These are phyloP conservation scores for Iguana delicatissima DNA, from an alignment of 2,797 vertebrate species.

Conservation along the genomic window DNA sequence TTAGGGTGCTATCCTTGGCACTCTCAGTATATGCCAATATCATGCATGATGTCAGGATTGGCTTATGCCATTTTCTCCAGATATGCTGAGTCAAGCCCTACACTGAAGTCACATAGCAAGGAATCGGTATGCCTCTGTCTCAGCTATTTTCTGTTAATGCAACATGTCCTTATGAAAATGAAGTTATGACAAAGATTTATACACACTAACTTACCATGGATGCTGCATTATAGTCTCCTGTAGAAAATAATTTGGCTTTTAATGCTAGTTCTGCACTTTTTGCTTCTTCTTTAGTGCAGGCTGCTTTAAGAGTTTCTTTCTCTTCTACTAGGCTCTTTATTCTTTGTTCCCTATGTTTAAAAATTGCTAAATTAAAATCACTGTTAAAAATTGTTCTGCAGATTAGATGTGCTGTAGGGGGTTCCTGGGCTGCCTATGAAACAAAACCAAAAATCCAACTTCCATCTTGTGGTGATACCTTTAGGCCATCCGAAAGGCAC, in stretches of 20 bases:
- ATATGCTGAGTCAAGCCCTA: background rate
- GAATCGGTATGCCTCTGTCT: background rate
- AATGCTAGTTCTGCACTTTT: constrained; percentile 72
- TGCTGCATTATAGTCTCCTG: constrained; percentile 72
- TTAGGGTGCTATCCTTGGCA: background rate
- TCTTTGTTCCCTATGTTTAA: constrained; percentile 67
- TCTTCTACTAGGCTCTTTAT: constrained; percentile 66
- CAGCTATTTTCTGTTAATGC: background rate
- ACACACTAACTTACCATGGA: constrained; percentile 70
- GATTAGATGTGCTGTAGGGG: background rate
- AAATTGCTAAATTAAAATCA: constrained; percentile 12
- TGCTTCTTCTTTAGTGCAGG: constrained; percentile 73
- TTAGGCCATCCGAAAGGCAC: too few species aligned
- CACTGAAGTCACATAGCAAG: background rate
- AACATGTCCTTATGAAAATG: background rate
- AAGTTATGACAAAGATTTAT: background rate
- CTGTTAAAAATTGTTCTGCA: background rate
- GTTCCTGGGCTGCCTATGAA: background rate
- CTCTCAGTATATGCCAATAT: background rate
- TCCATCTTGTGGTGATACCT: too few species aligned
- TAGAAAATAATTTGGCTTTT: constrained; percentile 75
- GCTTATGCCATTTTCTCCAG: background rate
- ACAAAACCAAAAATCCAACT: too few species aligned
- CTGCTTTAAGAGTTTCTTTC: constrained; percentile 64
- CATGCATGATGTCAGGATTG: background rate